Evolutionary conservation across 2,888 invertebrate species (phyloP), one percentile per base, ranked within the genome.

Genomic region (Alcis repandata): DNA sequence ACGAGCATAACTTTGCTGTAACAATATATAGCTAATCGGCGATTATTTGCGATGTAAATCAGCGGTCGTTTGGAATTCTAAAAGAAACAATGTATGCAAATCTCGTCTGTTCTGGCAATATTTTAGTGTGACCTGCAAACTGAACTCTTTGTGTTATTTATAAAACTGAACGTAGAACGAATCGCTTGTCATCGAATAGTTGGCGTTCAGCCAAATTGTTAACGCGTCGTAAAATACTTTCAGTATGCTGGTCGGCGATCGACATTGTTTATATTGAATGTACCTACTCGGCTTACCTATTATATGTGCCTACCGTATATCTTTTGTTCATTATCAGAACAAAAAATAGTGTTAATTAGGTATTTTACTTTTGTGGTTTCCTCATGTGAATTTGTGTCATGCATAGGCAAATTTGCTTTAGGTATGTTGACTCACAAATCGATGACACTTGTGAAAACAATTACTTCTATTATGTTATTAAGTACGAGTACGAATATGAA

Each of bases 121-220:
- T 73, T 79, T 75, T 76, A 72, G 70, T 72, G 72, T 76, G 82
- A 82, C 78, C 80, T 76, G 79, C 70, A 73, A 79, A 75, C 76
- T 77, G 81, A 83, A 81, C 80, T 80, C 81, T 84, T 81, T 84
- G 82, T 82, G 80, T 85, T 87, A 87, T 87, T 85, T 86, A 83
- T 87, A 85, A 82, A 79, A 78, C 74, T 78, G 78, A 83, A 84
- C 81, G 80, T 75, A 80, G 81, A 84, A 83, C 77, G 82, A 82
- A 87, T 85, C 79, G 85, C 84, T 85, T 88, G 88, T 89, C 88
- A 85, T 84, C 83, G 86, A 90, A 91, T 89, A 86, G 78, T 90
- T 92, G 92, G 91, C 72, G 48, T 68, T 48, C 65, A 79, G 87
- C 92, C 92, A 92, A 91, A 89, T 83, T 88, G 87, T 61, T 65